Base-by-base conservation (phyloP, 2,113 vertebrate species). In the Scolopax mira region DNA sequence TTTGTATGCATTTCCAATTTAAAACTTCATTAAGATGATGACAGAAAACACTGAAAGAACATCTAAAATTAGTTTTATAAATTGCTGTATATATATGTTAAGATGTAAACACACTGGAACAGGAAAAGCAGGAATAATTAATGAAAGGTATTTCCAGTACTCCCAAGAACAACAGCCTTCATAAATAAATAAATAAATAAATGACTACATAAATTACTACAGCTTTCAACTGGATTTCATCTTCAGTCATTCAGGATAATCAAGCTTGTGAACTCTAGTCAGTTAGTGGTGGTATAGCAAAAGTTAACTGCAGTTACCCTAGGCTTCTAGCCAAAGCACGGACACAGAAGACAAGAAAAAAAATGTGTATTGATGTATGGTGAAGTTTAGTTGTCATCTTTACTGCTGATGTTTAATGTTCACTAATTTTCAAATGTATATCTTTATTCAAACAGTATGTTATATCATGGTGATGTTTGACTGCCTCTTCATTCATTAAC, bases 101-200 rank as follows among this genome's bases (percentile, higher is more conserved):
- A 73, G 42, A 88, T 64, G 25, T 69, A 93, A 94, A 64, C 35
- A 69, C 75, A 66, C 8, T 52, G 37, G 33, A 81, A 81, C 7
- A 72, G 39, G 31, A 65, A 46, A 89, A 77, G 4, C 9, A 66
- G 42, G 25, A 72, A 52, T 74, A 91, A 65, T 85, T 87, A 79
- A 70, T 70, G 25, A 77, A 92, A 79, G 6, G 4, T 73, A 49
- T 92, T 95, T 54, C 33, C 46, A 66, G 51, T 57, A 6, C 11
- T 89, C 27, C 35, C 31, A 93, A 41, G 70, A 70, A n/a, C 10
- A 65, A 69, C 31, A 77, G 11, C 31, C 30, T 67, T 65, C 60
- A 65, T 79, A 91, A 91, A 96, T 74, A 62, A 85, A 65, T 79
- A 91, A 91, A 96, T 74, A 62, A 85, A 88, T 61, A 61, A 83